A percentile compares a stretch with the other conserved stretches of the same genome.
Evolutionary conservation across 2,113 vertebrate genomes (phyloP).

Genomic region (Odontesthes bonariensis): DNA sequence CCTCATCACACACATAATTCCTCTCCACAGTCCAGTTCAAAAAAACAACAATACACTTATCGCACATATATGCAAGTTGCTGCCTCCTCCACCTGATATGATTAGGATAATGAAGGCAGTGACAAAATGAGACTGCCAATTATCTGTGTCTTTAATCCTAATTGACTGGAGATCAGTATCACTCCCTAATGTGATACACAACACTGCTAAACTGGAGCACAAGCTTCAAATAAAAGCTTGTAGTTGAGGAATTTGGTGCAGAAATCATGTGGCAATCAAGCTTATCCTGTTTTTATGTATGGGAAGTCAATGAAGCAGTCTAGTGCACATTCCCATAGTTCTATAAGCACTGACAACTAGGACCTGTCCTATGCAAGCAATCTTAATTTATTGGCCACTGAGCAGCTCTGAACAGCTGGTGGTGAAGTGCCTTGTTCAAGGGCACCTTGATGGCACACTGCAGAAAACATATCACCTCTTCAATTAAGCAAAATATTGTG

Average conservation of each 20-base stretch:
- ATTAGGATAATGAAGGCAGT: constrained; percentile 59
- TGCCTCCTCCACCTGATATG: constrained; percentile 50
- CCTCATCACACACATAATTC: constrained; percentile 39
- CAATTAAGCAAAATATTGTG: neutral
- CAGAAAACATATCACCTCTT: neutral
- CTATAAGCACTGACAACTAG: constrained; percentile 32
- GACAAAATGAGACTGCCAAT: constrained; percentile 64
- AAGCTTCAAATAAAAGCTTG: constrained; percentile 9
- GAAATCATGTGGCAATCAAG: constrained; percentile 46
- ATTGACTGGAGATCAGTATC: constrained; percentile 69
- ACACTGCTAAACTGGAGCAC: constrained; percentile 30
- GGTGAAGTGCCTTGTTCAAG: constrained; percentile 58
- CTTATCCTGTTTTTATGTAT: constrained; percentile 24
- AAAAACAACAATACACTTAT: constrained; percentile 73
- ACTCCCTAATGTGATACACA: constrained; percentile 54
- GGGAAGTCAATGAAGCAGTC: constrained; percentile 22
- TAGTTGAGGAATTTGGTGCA: constrained; percentile 1
- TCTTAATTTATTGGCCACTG: constrained; percentile 39
- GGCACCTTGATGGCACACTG: constrained; percentile 51
- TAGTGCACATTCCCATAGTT: constrained; percentile 38
- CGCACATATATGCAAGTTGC: constrained; percentile 53
- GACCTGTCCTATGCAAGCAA: constrained; percentile 29
- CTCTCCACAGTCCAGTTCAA: constrained; percentile 61
- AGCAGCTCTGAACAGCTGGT: constrained; percentile 58
- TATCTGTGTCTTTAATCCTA: constrained; percentile 62